Percentiles rank a stretch among this genome's conserved stretches.
Conservation (phyloP, 1,140 invertebrate species). For the Hetaerina americana region DNA sequence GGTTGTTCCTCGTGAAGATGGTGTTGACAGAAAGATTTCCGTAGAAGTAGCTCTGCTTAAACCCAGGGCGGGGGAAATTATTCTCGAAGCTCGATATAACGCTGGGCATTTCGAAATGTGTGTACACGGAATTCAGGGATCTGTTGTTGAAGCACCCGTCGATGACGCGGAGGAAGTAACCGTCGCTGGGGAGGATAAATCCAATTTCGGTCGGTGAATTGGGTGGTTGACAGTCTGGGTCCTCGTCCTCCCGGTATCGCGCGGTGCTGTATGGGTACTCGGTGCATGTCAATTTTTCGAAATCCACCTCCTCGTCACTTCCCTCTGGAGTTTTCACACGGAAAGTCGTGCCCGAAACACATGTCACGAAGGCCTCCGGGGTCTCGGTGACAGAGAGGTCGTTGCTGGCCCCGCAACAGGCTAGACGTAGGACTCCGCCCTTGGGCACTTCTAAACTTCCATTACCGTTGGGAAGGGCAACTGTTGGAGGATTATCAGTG, state of each 20-base stretch:
- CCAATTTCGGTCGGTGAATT: not conserved
- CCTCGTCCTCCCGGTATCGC: not conserved
- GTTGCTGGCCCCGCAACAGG: not conserved
- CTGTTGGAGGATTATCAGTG: not conserved
- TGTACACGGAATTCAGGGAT: too few species aligned
- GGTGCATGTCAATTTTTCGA: not conserved
- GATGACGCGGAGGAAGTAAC: not conserved
- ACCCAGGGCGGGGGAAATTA: constrained; percentile 24
- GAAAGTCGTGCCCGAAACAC: not conserved
- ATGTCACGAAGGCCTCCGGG: not conserved
- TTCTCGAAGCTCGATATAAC: constrained; percentile 15
- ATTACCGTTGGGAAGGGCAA: not conserved
- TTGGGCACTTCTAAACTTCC: not conserved
- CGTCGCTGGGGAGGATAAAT: not conserved
- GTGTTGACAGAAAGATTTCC: constrained; percentile 28
- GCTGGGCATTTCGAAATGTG: not conserved
- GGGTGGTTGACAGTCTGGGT: not conserved
- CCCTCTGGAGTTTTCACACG: not conserved
- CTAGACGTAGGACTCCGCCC: not conserved
- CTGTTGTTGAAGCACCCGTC: too few species aligned
- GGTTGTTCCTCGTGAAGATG: constrained; percentile 26
- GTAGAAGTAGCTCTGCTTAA: constrained; percentile 30
- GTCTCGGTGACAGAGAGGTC: not conserved
- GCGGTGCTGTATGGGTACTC: not conserved
- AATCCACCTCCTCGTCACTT: not conserved